These are phyloP conservation scores for Manacus vitellinus DNA, from an alignment of 2,113 vertebrate species.

Conservation along the genomic window DNA sequence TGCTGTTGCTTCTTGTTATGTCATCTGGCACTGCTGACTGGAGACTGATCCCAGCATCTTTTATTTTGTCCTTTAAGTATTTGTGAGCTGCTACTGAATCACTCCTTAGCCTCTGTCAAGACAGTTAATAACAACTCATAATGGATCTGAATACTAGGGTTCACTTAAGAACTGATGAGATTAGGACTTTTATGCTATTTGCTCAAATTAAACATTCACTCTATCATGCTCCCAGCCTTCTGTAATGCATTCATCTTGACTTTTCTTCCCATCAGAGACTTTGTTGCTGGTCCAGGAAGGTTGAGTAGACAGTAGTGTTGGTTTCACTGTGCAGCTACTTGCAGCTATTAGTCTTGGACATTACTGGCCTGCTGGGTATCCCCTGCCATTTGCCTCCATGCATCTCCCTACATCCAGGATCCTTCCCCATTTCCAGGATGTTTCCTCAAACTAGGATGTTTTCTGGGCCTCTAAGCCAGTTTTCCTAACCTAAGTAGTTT, in stretches of 20 bases:
- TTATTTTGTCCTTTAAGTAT: neutral
- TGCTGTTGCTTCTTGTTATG: neutral
- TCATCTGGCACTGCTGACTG: neutral
- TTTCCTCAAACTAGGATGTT: neutral
- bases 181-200: neutral
- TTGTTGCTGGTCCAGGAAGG: accelerated
- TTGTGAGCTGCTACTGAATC: neutral
- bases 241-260: neutral
- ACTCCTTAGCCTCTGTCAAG: neutral
- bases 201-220: neutral
- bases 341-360: neutral
- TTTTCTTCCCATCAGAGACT: neutral
- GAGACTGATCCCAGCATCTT: neutral
- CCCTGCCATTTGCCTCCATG: neutral
- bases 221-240: neutral
- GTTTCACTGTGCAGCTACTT: neutral
- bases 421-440: neutral
- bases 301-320: neutral
- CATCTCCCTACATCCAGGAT: neutral
- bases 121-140: neutral
- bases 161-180: neutral
- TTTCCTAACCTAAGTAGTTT: neutral
- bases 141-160: neutral
- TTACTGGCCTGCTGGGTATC: neutral
- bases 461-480: neutral